Base-by-base conservation (phyloP, 2,888 invertebrate genomes). In the Zonitis immaculata region DNA sequence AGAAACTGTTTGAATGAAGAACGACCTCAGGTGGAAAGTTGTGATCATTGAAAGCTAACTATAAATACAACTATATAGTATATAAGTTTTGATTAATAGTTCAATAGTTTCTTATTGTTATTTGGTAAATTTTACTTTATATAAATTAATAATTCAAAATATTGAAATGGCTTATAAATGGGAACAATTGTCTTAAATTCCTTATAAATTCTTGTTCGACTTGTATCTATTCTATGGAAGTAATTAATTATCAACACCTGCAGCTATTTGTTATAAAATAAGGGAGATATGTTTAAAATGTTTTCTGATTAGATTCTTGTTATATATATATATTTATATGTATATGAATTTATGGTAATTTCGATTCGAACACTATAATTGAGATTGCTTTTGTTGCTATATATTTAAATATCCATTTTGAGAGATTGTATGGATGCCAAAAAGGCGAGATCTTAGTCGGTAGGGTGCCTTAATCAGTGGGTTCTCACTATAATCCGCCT, bases 361-460 rank as follows among this genome's bases (percentile, higher is more conserved):
- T 39, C 16, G 16, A 35, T 35, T 35, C 5, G 39, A 39, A 20
- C 18, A 39, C 11, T 39, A 39, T 39, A 39, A 39, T 39, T 39
- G 39, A 39, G 39, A 39, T 20, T 18, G 20, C 6, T 20, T 39
- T 11, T 11, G 39, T 39, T 39, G n/a, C 39, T 39, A 39, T 57
- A 32, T 52, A 56, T 57, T 60, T 60, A 60, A 60, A 60, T 57
- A 55, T 55, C 58, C 60, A 59, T 60, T 60, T 39, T 39, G 39
- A 30, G 44, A 51, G 39, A 45, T 47, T 39, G 47, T n/a, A n/a
- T 42, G 47, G 54, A 51, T 59, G 61, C 59, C 57, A 58, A 61
- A 61, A 61, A 61, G 58, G 59, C 59, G 61, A 59, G 58, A 56
- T 58, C 32, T 51, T 47, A 54, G 59, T 58, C 58, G 54, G 59